Evolutionary conservation across 2,113 vertebrate genomes (phyloP), one percentile per base, ranked within the genome.

Genomic region (Protobothrops mucrosquamatus): DNA sequence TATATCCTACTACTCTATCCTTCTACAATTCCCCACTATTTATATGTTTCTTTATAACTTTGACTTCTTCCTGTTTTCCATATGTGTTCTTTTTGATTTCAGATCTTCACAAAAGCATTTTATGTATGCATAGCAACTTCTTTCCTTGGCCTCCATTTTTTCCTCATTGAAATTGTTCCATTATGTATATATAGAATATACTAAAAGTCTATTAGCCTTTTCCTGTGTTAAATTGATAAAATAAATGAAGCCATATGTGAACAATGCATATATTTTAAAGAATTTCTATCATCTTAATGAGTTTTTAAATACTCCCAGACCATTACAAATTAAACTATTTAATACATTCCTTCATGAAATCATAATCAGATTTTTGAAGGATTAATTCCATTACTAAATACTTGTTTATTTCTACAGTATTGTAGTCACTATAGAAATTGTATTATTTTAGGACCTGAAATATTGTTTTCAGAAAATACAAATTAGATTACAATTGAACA

Each of bases 151-250:
- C 29, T 3, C 26, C 51, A 52, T 54, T 52, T 52, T n/a, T n/a
- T 87, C 85, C 14, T 52, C 86, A 54, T 87, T 87, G 26, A n/a
- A 87, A 39, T 39, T 74, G 15, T 81, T 74, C n/a, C n/a, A 74
- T 74, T 34, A 15, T 34, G 69, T 59, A 23, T 61, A 74, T 24
- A 23, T 89, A 43, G 64, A 95, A 86, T 89, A 81, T 48, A 39
- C 7, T 24, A 91, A 92, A 52, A 0, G 64, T 94, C 1, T 85
- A 59, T 74, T 94, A 85, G 43, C 89, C 88, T 91, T 89, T 18
- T 97, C 86, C 69, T 87, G 89, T 48, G 85, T 90, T 95, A 64
- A 92, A 18, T 0, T 91, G 90, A 23, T 86, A 39, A 0, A 51
- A 29, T 29, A 94, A 88, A 92, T 0, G 23, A 0, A 15, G 95